A percentile compares a stretch with the other conserved stretches of the same genome.
phyloP scores from a whole-genome alignment of 1,140 invertebrate genomes.

The Ridgeia piscesae region DNA sequence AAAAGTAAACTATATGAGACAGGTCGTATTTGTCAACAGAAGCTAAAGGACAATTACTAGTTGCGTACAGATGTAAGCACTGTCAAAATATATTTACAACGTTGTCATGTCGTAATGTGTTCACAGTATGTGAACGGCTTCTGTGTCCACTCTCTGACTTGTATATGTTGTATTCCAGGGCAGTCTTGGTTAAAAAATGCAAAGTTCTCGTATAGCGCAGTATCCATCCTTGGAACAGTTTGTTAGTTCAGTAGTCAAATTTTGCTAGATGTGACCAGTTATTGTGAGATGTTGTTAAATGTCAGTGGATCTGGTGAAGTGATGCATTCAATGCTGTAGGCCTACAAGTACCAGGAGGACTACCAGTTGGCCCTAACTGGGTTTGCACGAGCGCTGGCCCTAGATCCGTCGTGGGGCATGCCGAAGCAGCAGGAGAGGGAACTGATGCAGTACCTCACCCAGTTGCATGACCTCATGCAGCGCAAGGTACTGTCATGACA shows the following conservation, averaged over 20 bases:
- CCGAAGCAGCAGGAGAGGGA: conserved; percentile 66
- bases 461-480: conserved; percentile 66
- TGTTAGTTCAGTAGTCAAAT: too few relatives aligned
- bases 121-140: background rate
- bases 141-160: conserved; percentile 5
- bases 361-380: conserved; percentile 72
- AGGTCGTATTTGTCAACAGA: too few relatives aligned
- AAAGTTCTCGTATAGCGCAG: too few relatives aligned
- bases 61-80: too few relatives aligned
- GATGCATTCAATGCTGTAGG: conserved; percentile 56
- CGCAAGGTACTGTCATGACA: conserved; percentile 59
- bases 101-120: too few relatives aligned
- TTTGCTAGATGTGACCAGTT: background rate
- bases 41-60: too few relatives aligned
- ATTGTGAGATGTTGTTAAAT: background rate
- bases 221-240: too few relatives aligned
- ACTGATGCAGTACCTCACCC: conserved; percentile 69
- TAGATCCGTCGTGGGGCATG: conserved; percentile 77
- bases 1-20: too few relatives aligned
- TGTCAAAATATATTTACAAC: too few relatives aligned
- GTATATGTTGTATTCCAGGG: background rate
- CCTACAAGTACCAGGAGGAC: conserved; percentile 79
- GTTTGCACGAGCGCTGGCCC: conserved; percentile 66
- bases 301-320: background rate
- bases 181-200: too few relatives aligned